Percentiles rank a stretch among this genome's conserved stretches.
These are phyloP conservation scores for Miichthys miiuy DNA, from an alignment of 2,797 vertebrate genomes.

Conservation along the genomic window DNA sequence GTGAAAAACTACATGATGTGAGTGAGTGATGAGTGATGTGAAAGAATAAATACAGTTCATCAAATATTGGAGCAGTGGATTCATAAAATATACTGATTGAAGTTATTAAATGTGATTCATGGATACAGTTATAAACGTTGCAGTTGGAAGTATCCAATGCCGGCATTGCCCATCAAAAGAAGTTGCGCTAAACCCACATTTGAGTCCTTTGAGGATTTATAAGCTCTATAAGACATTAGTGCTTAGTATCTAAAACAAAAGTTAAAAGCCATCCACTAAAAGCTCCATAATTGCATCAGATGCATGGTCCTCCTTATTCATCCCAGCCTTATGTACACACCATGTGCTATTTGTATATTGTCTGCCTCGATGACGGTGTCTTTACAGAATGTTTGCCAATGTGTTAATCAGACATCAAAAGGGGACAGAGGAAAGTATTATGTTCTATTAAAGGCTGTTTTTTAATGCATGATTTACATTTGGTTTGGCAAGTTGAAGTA, in stretches of 20 bases:
- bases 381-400: slow-evolving; percentile 27
- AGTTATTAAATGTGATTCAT: slow-evolving; percentile 12
- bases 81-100: slow-evolving; percentile 10
- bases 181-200: slow-evolving; percentile 13
- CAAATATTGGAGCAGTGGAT: slow-evolving; percentile 1
- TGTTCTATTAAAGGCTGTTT: slow-evolving; percentile 46
- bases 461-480: slow-evolving; percentile 55
- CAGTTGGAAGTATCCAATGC: slow-evolving; percentile 10
- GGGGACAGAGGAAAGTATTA: slow-evolving; percentile 20
- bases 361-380: slow-evolving; percentile 45
- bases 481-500: slow-evolving; percentile 36
- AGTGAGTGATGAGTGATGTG: not conserved
- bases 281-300: slow-evolving; percentile 44
- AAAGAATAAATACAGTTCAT: not conserved
- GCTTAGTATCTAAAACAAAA: slow-evolving; percentile 13
- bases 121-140: not conserved
- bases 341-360: slow-evolving; percentile 53
- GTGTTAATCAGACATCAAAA: slow-evolving; percentile 62
- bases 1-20: not conserved
- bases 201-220: slow-evolving; percentile 28
- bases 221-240: slow-evolving; percentile 38
- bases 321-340: slow-evolving; percentile 38
- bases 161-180: slow-evolving; percentile 21
- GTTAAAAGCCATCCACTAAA: slow-evolving; percentile 48
- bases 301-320: slow-evolving; percentile 16